Evolutionary conservation across 2,888 invertebrate genomes (phyloP), one percentile per base, ranked within the genome.

Genomic region (Orthosia incerta): DNA sequence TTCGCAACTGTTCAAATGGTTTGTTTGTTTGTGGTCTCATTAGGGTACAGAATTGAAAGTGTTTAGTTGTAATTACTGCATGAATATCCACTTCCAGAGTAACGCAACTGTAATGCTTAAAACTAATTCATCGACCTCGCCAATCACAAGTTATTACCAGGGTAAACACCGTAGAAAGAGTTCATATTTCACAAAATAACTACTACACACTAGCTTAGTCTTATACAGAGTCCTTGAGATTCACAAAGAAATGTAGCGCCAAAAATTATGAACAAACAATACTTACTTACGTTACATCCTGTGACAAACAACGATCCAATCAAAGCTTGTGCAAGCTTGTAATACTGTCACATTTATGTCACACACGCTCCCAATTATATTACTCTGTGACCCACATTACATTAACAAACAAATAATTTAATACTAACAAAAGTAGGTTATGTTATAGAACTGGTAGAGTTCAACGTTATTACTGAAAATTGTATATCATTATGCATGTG

Each of bases 301-400:
- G 60, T 23, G 15, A 9, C 48, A 51, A 5, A 26, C 4, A 39
- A n/a, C 20, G 12, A 2, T 20, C 50, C 51, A 56, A 55, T 45
- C 16, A 20, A 48, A 9, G 23, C 20, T 78, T 63, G n/a, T 64
- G 84, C 60, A 83, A 79, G 45, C 16, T 26, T 15, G 26, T 62
- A 39, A 15, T 48, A 50, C 51, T 50, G 51, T 39, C 12, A 48
- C 20, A 61, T 62, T 67, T 61, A 26, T 57, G 53, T 80, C 59
- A 68, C 60, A 67, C 26, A 48, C 4, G 50, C 5, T 23, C 26
- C 51, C 56, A 83, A 63, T 68, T 51, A 48, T 16, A 56, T 66
- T 48, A 57, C 56, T 57, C 61, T 20, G 53, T 70, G 79, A 57
- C 70, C 71, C 48, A 71, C 59, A 71, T 74, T 18, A 56, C 13